Percentiles rank a stretch among this genome's conserved stretches.
Evolutionary conservation across 2,797 vertebrate species (phyloP).

Genomic region (Silurus aristotelis): DNA sequence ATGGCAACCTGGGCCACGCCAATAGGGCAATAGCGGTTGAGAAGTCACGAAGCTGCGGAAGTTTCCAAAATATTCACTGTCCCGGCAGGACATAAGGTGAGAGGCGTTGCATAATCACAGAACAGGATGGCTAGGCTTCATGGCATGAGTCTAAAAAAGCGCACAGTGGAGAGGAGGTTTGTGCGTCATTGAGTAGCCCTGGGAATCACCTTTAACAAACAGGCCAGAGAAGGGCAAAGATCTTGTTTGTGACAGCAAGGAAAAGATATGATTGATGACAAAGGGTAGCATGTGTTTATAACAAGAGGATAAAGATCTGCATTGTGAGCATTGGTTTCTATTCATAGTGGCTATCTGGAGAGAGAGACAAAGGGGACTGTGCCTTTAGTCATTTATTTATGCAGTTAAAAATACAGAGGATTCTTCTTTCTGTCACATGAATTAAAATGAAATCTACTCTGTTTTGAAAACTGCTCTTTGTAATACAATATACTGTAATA

Average conservation of each 20-base stretch:
- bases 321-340: slow-evolving; percentile 9
- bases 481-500: neutral
- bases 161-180: slow-evolving; percentile 18
- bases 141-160: slow-evolving; percentile 24
- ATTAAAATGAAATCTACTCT: slow-evolving; percentile 11
- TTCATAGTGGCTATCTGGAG: slow-evolving; percentile 33
- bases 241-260: slow-evolving; percentile 40
- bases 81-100: slow-evolving; percentile 42
- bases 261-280: slow-evolving; percentile 41
- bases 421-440: neutral
- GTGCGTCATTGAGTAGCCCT: slow-evolving; percentile 45
- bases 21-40: slow-evolving; percentile 62
- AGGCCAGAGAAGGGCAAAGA: slow-evolving; percentile 47
- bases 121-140: slow-evolving; percentile 42
- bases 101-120: slow-evolving; percentile 54
- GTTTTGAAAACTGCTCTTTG: neutral
- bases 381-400: slow-evolving; percentile 23
- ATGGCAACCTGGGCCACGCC: slow-evolving; percentile 65
- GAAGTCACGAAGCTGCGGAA: slow-evolving; percentile 61
- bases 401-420: neutral
- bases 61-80: slow-evolving; percentile 60
- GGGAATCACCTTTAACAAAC: slow-evolving; percentile 45
- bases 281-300: slow-evolving; percentile 34
- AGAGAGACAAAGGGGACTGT: neutral
- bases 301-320: slow-evolving; percentile 46